A percentile compares a stretch with the other conserved stretches of the same genome.
Conservation (phyloP, 2,888 invertebrate genomes). For the Polia nebulosa region DNA sequence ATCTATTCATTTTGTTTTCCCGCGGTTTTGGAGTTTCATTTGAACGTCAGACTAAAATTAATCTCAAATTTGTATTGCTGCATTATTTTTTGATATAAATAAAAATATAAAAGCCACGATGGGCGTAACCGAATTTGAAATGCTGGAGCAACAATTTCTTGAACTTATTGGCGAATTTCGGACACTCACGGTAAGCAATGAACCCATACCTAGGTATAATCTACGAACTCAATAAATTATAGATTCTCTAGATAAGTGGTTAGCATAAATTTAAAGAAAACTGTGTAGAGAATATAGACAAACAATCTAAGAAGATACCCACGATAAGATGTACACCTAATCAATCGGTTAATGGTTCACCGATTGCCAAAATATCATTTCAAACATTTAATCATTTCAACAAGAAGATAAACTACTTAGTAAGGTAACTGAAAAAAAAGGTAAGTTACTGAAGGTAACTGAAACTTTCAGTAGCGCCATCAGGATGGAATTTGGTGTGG, state of each 20-base stretch:
- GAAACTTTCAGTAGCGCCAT: too few species aligned
- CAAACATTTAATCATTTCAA: too few species aligned
- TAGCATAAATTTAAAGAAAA: neutral
- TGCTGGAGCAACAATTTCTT: constrained; percentile 82
- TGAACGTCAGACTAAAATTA: neutral
- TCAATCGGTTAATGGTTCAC: too few species aligned
- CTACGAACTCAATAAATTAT: neutral
- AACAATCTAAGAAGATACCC: neutral
- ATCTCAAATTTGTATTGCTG: neutral
- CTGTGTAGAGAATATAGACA: neutral
- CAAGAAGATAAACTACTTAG: too few species aligned
- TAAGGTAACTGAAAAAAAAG: too few species aligned
- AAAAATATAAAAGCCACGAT: constrained; percentile 20
- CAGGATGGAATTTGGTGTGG: too few species aligned
- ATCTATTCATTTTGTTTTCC: neutral
- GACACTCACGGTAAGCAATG: constrained; percentile 76
- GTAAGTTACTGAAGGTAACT: too few species aligned
- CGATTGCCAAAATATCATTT: too few species aligned
- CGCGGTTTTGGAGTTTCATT: constrained; percentile 20
- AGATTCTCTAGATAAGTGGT: neutral
- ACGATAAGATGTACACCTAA: neutral
- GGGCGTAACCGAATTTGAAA: constrained; percentile 78
- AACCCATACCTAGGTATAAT: neutral
- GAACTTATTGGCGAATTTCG: constrained; percentile 83
- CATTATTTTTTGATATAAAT: neutral